Base-by-base conservation (phyloP, 64 coral and sea anemone species). In the Exaiptasia diaphana region DNA sequence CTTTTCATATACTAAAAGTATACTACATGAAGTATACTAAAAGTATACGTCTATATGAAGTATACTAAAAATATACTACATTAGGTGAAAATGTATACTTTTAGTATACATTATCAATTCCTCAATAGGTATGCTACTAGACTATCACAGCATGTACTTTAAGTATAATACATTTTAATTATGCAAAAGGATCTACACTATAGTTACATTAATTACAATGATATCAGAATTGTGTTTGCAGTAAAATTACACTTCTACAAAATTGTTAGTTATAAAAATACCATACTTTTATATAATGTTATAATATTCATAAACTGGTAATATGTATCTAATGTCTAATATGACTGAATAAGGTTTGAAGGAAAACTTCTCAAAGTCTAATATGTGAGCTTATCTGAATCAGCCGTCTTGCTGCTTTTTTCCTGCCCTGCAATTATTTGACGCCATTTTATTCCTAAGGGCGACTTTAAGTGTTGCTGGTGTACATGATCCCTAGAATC, bases 1-100 rank as follows among this genome's bases (percentile, higher is more conserved):
- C 43, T 52, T 52, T 41, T 28, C 18, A 44, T 78, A 78, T 78
- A 78, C 34, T 29, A 56, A 35, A 35, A 56, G 75, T 78, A 78
- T 78, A 60, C 15, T 34, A 75, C 67, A 67, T 33, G 29, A 33
- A 29, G 29, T 5, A 67, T 30, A 24, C 24, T 49, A 28, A 23
- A 75, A 31, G 71, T 53, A 50, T 75, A 75, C 43, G 4, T 27
- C 20, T 52, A 29, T 20, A 50, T 20, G 50, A 74, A 11, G 34
- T 78, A 78, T 78, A 78, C 34, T 29, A 56, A 35, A 35, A 56
- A 53, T 78, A 78, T 78, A 60, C 15, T 34, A 75, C 67, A 67
- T 33, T 14, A 33, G 15, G 29, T 5, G 34, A 29, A 24, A 75
- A 53, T 49, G 43, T 75, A 75, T 75, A 52, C 43, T 60, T 78